Base-by-base conservation (phyloP, 2,888 invertebrate genomes). In the Eupeodes latifasciatus region DNA sequence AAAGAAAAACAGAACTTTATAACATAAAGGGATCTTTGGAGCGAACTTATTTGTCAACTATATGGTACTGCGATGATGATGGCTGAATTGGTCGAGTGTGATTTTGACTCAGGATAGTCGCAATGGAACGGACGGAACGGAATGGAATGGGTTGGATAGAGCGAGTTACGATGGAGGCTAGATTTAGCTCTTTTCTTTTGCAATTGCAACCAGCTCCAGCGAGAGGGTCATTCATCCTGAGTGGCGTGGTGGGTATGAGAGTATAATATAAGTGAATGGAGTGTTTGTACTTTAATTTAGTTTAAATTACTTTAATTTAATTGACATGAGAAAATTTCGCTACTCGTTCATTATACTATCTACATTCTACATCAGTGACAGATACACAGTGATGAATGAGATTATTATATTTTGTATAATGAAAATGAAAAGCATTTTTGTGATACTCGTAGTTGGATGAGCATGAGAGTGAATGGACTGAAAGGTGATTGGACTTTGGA, bases 11-110 rank as follows among this genome's bases (percentile, higher is more conserved):
- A 27, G 5, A 19, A 19, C 9, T 40, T 57, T 59, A 34, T 14
- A 27, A 27, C 2, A 59, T 14, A 59, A 49, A 27, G 76, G 59
- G 74, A 75, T 69, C 53, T 69, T 62, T 69, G 49, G 49, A 61
- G 84, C 66, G 74, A 84, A 87, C 2, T 77, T 84, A 81, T 61
- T 80, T 76, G 66, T 76, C 83, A 87, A 72, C 79, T 69, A 83
- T 69, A 83, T 86, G 80, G 11, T 47, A 11, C 71, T 71, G 62
- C 5, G 79, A 49, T 67, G 79, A 49, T 67, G 76, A 36, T 66
- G 57, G 34, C 72, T 74, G 74, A 57, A 14, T 44, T 57, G 49
- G 61, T 51, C 40, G 69, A 44, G 47, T 69, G 14, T 67, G 51
- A 51, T 27, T 27, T 27, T 66, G 9, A 62, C n/a, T 36, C 6